These are phyloP conservation scores for Drosophila picticornis DNA, from an alignment of 2,888 invertebrate species.

Conservation along the genomic window DNA sequence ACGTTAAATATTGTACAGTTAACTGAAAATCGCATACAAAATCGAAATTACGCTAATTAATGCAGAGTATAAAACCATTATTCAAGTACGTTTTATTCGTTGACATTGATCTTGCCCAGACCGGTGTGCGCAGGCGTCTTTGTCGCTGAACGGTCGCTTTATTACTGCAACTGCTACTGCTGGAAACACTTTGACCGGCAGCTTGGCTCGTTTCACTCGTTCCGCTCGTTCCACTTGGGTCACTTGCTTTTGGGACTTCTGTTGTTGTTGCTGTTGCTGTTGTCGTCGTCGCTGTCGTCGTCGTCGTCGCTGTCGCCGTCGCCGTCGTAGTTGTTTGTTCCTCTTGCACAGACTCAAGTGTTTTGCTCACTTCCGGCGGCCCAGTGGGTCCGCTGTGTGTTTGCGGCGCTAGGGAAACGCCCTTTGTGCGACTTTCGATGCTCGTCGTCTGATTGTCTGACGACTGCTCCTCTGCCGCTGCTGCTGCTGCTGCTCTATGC, in stretches of 20 bases:
- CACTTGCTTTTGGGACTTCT: slow-evolving; percentile 7
- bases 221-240: neutral
- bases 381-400: slow-evolving; percentile 86
- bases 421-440: slow-evolving; percentile 85
- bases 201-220: slow-evolving; percentile 18
- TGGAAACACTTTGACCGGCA: slow-evolving; percentile 69
- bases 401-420: slow-evolving; percentile 85
- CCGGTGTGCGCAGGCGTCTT: slow-evolving; percentile 91
- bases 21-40: slow-evolving; percentile 58
- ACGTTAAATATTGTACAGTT: slow-evolving; percentile 41
- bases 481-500: slow-evolving; percentile 26
- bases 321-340: slow-evolving; percentile 22
- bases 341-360: slow-evolving; percentile 47
- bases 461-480: slow-evolving; percentile 17
- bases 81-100: slow-evolving; percentile 86
- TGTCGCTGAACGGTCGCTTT: slow-evolving; percentile 88
- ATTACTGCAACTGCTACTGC: slow-evolving; percentile 85
- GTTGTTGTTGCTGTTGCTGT: slow-evolving; percentile 18
- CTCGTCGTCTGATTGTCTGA: slow-evolving; percentile 78
- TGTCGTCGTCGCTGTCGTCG: slow-evolving; percentile 30
- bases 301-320: slow-evolving; percentile 16
- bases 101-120: slow-evolving; percentile 92
- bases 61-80: slow-evolving; percentile 56
- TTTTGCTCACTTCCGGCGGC: slow-evolving; percentile 64
- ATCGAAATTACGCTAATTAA: slow-evolving; percentile 48